Conservation (phyloP, 2,888 invertebrate genomes). For the Dicyrtomina minuta region DNA sequence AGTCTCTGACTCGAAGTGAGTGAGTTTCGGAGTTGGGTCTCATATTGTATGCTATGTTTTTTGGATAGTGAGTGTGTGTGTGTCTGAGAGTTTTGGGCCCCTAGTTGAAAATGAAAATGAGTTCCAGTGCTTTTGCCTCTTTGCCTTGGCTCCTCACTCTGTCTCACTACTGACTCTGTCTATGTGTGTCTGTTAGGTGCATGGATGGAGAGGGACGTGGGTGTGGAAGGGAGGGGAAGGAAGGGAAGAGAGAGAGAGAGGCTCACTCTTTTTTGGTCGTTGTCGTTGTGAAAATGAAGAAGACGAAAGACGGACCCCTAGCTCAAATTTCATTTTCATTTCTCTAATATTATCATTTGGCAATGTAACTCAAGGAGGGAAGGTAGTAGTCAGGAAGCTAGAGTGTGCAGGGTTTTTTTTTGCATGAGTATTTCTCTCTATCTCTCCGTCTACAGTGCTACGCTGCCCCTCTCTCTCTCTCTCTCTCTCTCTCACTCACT, state of each 20-base stretch:
- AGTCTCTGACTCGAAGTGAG: too few relatives aligned
- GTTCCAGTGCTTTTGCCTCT: background rate
- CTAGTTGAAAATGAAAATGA: slow-evolving; percentile 43
- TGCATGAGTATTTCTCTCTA: slow-evolving; percentile 33
- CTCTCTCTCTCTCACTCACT: slow-evolving; percentile 14
- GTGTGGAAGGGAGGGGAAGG: slow-evolving; percentile 25
- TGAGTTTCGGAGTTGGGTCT: too few relatives aligned
- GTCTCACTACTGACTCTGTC: background rate
- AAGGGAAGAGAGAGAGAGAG: slow-evolving; percentile 7
- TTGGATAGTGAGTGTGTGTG: slow-evolving; percentile 1
- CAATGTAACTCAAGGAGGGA: slow-evolving; percentile 48
- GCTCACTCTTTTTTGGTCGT: slow-evolving; percentile 8
- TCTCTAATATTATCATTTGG: slow-evolving; percentile 51
- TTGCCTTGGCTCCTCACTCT: background rate
- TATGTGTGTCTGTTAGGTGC: background rate
- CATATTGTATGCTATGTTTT: background rate
- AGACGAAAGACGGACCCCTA: slow-evolving; percentile 36
- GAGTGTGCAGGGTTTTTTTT: slow-evolving; percentile 24
- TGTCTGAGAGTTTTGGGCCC: slow-evolving; percentile 28
- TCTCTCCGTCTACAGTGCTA: slow-evolving; percentile 8
- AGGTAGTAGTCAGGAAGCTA: slow-evolving; percentile 39
- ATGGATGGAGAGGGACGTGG: slow-evolving; percentile 20
- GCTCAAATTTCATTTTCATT: slow-evolving; percentile 38
- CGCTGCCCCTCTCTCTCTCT: background rate
- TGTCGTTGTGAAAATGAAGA: slow-evolving; percentile 35